Conservation (phyloP, 2,888 invertebrate species). For the Nematopogon swammerdamellus region DNA sequence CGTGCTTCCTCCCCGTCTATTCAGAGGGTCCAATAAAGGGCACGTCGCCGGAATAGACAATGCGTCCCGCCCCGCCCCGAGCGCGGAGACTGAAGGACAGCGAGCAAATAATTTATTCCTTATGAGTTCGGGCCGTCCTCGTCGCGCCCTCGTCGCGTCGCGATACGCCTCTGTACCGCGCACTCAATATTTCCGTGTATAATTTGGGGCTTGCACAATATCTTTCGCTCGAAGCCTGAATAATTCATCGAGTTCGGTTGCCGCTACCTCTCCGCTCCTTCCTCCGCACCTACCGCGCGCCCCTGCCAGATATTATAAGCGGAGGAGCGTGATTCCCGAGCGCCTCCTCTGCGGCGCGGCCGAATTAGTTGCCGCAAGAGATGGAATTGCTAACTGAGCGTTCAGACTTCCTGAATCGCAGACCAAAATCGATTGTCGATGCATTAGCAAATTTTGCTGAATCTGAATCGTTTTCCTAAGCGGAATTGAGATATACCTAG, state of each 20-base stretch:
- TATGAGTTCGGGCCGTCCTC: neutral
- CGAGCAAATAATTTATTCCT: neutral
- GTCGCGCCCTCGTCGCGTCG: neutral
- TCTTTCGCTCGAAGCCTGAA: neutral
- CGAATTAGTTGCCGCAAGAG: neutral
- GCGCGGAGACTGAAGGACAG: neutral
- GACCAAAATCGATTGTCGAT: too few relatives aligned
- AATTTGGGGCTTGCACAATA: neutral
- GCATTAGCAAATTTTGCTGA: too few relatives aligned
- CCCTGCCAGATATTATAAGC: neutral
- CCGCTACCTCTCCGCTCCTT: neutral
- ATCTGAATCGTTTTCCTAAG: too few relatives aligned
- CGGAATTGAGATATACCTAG: too few relatives aligned
- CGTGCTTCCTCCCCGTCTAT: neutral
- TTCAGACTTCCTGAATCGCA: too few relatives aligned
- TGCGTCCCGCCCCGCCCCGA: neutral
- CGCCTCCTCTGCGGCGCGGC: neutral
- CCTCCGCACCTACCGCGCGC: neutral
- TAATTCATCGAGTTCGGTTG: neutral
- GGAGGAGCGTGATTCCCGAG: neutral
- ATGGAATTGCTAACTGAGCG: too few relatives aligned
- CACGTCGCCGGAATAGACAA: neutral
- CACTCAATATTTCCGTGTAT: neutral
- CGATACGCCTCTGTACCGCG: neutral
- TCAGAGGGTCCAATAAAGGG: neutral